These are phyloP conservation scores for Coturnix japonica DNA, from an alignment of 2,113 vertebrate species.

Conservation along the genomic window DNA sequence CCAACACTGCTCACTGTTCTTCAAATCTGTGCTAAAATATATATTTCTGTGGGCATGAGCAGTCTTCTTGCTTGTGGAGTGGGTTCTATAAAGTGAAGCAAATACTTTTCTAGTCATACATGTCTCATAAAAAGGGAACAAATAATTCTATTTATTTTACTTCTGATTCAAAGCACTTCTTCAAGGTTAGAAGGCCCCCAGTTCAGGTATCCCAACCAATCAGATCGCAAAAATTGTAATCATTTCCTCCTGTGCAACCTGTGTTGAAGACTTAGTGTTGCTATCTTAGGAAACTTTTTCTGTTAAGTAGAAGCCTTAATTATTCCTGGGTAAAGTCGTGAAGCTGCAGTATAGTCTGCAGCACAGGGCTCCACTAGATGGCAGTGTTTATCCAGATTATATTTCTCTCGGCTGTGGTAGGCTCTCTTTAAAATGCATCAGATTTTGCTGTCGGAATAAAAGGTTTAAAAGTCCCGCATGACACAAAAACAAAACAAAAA, in stretches of 20 bases:
- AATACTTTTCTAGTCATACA: not conserved
- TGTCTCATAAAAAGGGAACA: not conserved
- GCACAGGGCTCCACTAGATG: slow-evolving; percentile 43
- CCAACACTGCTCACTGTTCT: not conserved
- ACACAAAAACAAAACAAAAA: not conserved
- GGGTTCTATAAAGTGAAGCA: not conserved
- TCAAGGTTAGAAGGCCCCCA: not conserved
- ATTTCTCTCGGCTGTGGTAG: not conserved
- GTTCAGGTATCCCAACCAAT: not conserved
- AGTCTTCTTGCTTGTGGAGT: not conserved
- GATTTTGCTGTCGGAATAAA: not conserved
- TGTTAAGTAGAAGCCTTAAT: not conserved
- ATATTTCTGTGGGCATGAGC: not conserved
- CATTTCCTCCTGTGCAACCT: not conserved
- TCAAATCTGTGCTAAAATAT: not conserved
- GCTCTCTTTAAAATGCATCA: not conserved
- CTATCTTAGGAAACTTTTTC: not conserved
- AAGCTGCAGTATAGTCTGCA: not conserved
- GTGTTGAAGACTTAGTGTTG: not conserved
- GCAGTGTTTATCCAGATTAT: slow-evolving; percentile 50
- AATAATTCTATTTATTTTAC: not conserved
- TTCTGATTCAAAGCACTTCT: not conserved
- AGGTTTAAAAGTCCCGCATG: not conserved
- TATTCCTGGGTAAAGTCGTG: not conserved
- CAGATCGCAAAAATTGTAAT: not conserved